Base-by-base conservation (phyloP, 2,113 vertebrate genomes). In the Phainopepla nitens region DNA sequence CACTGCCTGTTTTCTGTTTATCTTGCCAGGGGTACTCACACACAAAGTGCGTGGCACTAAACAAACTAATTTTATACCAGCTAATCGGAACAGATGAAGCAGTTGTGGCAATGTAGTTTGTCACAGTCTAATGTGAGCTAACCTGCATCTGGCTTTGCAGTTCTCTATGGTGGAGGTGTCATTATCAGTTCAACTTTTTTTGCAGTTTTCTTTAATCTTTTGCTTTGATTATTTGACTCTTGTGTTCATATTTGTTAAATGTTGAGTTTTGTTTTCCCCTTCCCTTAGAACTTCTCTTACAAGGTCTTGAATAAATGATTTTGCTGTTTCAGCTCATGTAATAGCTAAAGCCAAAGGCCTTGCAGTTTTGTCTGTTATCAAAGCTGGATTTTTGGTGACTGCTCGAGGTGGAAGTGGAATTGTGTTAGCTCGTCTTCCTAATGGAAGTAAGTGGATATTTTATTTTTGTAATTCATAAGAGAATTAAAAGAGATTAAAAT, bases 271-370 rank as follows among this genome's bases (percentile, higher is more conserved):
- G 13, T 79, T 93, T 85, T 65, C 15, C 17, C 3, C 3, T 77
- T 71, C 14, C 87, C 39, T 79, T 77, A 53, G 19, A 64, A 28
- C 15, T 54, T n/a, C 15, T 68, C 33, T 86, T 22, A 24, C 8
- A 50, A 71, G 29, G 11, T 66, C 22, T 44, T 80, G 35, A 71
- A 65, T 64, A 90, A 89, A 36, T 79, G 6, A 33, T 90, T 89
- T 95, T 61, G 3, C 41, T 72, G 2, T 95, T 97, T 42, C 95
- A 99, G 99, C 99, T 80, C 98, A 99, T 6, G 98, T 99, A 18
- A 99, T 99, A 66, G 99, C 99, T 12, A 99, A 98, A 97, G 99
- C 99, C 3, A 98, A 99, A 95, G 99, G 99, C 49, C 98, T 99
- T 50, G 99, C 99, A 36, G 97, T 99, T 96, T 96, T 99, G 89